A percentile compares a stretch with the other conserved stretches of the same genome.
phyloP scores from a whole-genome alignment of 2,888 invertebrate species.

The Acleris sparsana region DNA sequence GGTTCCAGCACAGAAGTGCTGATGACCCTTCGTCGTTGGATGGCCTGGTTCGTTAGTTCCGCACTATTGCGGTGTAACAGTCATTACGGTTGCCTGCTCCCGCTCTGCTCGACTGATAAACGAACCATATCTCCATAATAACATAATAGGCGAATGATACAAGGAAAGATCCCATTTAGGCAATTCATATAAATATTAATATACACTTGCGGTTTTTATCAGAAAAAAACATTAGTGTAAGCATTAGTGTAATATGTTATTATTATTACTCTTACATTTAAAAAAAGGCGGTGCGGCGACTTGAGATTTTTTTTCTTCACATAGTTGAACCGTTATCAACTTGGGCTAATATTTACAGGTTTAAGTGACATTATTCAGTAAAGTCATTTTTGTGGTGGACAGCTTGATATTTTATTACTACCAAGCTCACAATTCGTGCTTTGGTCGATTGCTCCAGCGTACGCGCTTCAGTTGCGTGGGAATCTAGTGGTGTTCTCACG shows the following conservation, averaged over 20 bases:
- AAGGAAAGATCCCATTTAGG: neutral
- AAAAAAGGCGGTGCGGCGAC: no score
- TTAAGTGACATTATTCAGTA: no score
- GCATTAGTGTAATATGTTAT: no score
- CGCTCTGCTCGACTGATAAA: slow-evolving; percentile 32
- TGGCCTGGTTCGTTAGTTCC: slow-evolving; percentile 56
- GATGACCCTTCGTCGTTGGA: slow-evolving; percentile 46
- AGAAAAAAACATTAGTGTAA: no score
- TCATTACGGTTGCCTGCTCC: slow-evolving; percentile 50
- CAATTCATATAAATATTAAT: neutral
- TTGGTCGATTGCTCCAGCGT: slow-evolving; percentile 36
- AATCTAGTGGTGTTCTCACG: slow-evolving; percentile 49
- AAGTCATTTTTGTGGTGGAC: neutral
- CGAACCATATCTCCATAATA: slow-evolving; percentile 17
- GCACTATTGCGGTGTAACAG: slow-evolving; percentile 58
- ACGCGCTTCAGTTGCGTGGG: slow-evolving; percentile 49
- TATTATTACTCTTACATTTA: no score
- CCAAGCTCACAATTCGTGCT: slow-evolving; percentile 20
- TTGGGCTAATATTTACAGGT: no score
- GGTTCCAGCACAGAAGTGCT: slow-evolving; percentile 44
- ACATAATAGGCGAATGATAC: neutral
- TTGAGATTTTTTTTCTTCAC: no score
- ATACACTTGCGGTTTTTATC: neutral
- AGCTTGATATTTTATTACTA: neutral
- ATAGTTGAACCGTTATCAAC: no score